Evolutionary conservation across 2,113 vertebrate genomes (phyloP), one percentile per base, ranked within the genome.

Genomic region (Papio anubis): DNA sequence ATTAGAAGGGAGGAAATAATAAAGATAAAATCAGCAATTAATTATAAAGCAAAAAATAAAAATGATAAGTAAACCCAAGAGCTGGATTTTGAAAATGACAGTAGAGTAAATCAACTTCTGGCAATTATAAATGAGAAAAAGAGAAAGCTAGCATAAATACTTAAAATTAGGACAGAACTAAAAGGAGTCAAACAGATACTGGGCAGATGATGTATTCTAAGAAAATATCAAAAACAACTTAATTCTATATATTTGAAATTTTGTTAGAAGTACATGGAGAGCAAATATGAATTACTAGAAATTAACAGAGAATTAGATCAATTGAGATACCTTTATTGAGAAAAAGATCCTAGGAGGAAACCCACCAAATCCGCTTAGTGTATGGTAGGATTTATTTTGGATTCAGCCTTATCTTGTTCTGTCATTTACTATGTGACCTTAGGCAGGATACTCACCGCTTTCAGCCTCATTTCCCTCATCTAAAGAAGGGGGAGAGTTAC

Each of bases 21-120:
- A 88, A 70, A 92, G 68, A 73, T 59, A 90, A 95, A 93, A 95
- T 88, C 55, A 84, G 68, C 55, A 78, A 66, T 79, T 81, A 94
- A 79, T 89, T 93, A 95, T 85, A 82, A 91, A 90, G 94, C 21
- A 85, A 96, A 76, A 92, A 72, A 70, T 80, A 84, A 88, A 96
- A 72, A 43, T 59, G 82, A n/a, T 50, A 79, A 55, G 59, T 48
- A 88, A 93, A 82, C 17, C 38, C 40, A 84, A 88, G 25, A 55
- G 16, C 43, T 95, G 25, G 45, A 43, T 95, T 97, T 94, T 94
- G 55, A 81, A 59, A 93, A 90, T 85, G 61, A 92, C n/a, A 84
- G 25, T 64, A 80, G 48, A 66, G 84, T 88, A 90, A 94, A 88
- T 76, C 76, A 87, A 75, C 8, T 79, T 38, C n/a, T 85, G n/a